Evolutionary conservation across 2,797 vertebrate genomes (phyloP), one percentile per base, ranked within the genome.

Genomic region (Mormyrops attenuatus): DNA sequence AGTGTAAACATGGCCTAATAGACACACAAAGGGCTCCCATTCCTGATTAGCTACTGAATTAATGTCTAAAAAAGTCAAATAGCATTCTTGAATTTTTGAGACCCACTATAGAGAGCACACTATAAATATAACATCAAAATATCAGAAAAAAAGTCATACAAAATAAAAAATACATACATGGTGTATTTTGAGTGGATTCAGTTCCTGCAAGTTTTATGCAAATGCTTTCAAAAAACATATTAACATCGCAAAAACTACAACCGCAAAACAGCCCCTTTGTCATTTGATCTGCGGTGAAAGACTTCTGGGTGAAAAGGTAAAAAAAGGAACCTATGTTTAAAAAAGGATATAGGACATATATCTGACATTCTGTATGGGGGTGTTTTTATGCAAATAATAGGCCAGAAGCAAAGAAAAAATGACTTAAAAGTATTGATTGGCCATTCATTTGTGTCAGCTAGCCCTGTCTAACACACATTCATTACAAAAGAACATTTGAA

Each of bases 151-250:
- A 50, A 34, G n/a, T 50, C 2, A 85, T 49, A 53, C 26, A 53
- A 85, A 85, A 85, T 13, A 53, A 85, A 85, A 73, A 82, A 82
- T 77, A 77, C 69, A 82, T 47, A 82, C 41, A 82, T 53, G 9
- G 30, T 85, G 47, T 50, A 22, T 30, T 85, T 85, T 85, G 11
- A 26, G 9, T 34, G 20, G 11, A 47, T 53, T 50, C 3, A 52
- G 84, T 53, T 50, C 49, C 17, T 84, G 38, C 30, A 34, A 38
- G 30, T 73, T 13, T 73, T 73, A 73, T 73, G 66, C 41, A 82
- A 20, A 82, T 47, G 44, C 20, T 44, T 44, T 82, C 20, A 82
- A 82, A 82, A 82, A 82, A 82, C 15, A 7, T 41, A 77, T 20
- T 41, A 15, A 82, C 41, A 80, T 44, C 0, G 6, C 47, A 82